Base-by-base conservation (phyloP, 2,113 vertebrate species). In the Gobius niger region DNA sequence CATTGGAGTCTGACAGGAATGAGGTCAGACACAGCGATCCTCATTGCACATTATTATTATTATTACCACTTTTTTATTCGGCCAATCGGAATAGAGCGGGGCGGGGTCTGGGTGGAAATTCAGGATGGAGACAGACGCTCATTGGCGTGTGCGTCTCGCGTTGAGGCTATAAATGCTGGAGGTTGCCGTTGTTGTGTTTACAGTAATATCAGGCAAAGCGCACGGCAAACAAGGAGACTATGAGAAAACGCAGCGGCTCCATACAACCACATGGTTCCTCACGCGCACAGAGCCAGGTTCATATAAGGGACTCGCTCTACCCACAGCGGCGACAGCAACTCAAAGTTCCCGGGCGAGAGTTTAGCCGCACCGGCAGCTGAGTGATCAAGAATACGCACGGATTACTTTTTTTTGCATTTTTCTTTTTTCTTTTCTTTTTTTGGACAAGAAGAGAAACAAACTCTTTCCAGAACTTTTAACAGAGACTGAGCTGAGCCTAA, bases 1-100 rank as follows among this genome's bases (percentile, higher is more conserved):
- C 93, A 94, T 72, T 71, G 75, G 69, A 86, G 85, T 88, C 87
- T 89, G 94, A 94, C 93, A 95, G 93, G 95, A 97, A 98, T 98
- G 96, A 98, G 96, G 96, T 98, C 96, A 98, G 96, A 94, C 94
- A 93, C 92, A 93, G 91, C 92, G 94, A 94, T 96, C 94, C 94
- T 95, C 94, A 95, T 96, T 95, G 96, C 95, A 95, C 94, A 94
- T 94, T 93, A 93, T 93, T 92, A 93, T 94, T 94, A 96, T 96
- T 95, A 95, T 95, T 95, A 92, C 94, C 94, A 89, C 81, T 90
- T 81, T 90, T 81, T 91, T 92, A 90, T 91, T 91, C 92, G 82
- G 85, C 96, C 96, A 97, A 97, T 97, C 44, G 82, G 80, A 77
- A 65, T 65, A 4, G 49, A 5, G 61, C 56, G 81, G 86, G 96